These are phyloP conservation scores for Mylabris sibirica DNA, from an alignment of 2,888 invertebrate species.

Conservation along the genomic window DNA sequence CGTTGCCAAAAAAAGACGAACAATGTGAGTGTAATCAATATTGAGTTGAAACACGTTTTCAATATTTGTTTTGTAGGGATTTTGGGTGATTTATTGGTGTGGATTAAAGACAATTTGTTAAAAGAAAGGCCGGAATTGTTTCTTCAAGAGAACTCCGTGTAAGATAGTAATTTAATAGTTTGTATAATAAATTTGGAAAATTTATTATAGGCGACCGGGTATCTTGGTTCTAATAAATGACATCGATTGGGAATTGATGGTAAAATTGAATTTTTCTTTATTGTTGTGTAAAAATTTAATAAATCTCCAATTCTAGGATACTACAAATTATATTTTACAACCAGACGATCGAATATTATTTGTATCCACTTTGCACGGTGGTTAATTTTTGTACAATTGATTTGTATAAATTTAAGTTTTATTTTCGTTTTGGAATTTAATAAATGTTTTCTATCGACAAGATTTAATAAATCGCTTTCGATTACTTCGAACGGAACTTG, in stretches of 20 bases:
- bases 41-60: slow-evolving; percentile 7
- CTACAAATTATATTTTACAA: slow-evolving; percentile 74
- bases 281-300: neutral
- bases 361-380: slow-evolving; percentile 86
- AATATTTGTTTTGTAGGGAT: slow-evolving; percentile 66
- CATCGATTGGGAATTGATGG: slow-evolving; percentile 92
- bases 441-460: neutral
- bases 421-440: neutral
- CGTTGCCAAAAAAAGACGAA: slow-evolving; percentile 67
- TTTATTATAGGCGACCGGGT: slow-evolving; percentile 75
- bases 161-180: slow-evolving; percentile 42
- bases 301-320: slow-evolving; percentile 64
- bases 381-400: slow-evolving; percentile 62
- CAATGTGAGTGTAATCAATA: slow-evolving; percentile 60
- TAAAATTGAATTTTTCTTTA: slow-evolving; percentile 55
- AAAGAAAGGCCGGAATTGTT: slow-evolving; percentile 82
- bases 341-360: slow-evolving; percentile 77
- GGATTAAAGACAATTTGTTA: slow-evolving; percentile 86
- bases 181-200: slow-evolving; percentile 16
- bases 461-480: slow-evolving; percentile 13
- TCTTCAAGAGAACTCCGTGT: slow-evolving; percentile 62
- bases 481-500: neutral
- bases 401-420: slow-evolving; percentile 26
- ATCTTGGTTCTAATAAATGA: slow-evolving; percentile 95
- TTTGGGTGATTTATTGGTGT: slow-evolving; percentile 74